phyloP scores from a whole-genome alignment of 35 echinoderm and acorn worm species.

The Amphiura filiformis region DNA sequence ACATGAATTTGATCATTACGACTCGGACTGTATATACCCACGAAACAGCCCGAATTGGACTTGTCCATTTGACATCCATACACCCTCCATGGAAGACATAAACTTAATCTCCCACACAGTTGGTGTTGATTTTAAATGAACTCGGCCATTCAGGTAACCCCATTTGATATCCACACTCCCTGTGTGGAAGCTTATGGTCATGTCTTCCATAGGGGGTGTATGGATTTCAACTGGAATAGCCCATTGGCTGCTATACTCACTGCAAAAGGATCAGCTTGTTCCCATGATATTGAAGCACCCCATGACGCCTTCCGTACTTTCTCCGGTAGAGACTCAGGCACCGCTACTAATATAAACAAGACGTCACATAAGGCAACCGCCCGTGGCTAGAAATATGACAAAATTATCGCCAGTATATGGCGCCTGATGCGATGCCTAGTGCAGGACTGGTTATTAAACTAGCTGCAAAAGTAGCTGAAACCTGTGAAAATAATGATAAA shows the following conservation, averaged over 20 bases:
- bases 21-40: no score
- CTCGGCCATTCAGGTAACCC: no score
- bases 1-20: no score
- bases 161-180: no score
- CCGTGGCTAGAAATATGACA: slow-evolving; percentile 90
- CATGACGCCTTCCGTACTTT: slow-evolving; percentile 91
- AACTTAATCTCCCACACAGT: no score
- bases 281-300: slow-evolving; percentile 98
- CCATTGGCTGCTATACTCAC: slow-evolving; percentile 74
- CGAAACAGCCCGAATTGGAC: no score
- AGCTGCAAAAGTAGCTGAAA: slow-evolving; percentile 98
- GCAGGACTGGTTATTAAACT: slow-evolving; percentile 94
- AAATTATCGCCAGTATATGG: slow-evolving; percentile 88
- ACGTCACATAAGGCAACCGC: slow-evolving; percentile 80
- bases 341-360: slow-evolving; percentile 90
- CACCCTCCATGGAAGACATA: no score
- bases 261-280: slow-evolving; percentile 94
- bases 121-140: no score
- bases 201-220: no score
- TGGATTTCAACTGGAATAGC: no score
- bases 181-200: no score
- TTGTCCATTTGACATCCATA: no score
- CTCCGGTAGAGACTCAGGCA: slow-evolving; percentile 95
- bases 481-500: slow-evolving; percentile 36
- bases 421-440: slow-evolving; percentile 63